A percentile compares a stretch with the other conserved stretches of the same genome.
These are phyloP conservation scores for Cerastoderma edule DNA, from an alignment of 2,888 invertebrate genomes.

Conservation along the genomic window DNA sequence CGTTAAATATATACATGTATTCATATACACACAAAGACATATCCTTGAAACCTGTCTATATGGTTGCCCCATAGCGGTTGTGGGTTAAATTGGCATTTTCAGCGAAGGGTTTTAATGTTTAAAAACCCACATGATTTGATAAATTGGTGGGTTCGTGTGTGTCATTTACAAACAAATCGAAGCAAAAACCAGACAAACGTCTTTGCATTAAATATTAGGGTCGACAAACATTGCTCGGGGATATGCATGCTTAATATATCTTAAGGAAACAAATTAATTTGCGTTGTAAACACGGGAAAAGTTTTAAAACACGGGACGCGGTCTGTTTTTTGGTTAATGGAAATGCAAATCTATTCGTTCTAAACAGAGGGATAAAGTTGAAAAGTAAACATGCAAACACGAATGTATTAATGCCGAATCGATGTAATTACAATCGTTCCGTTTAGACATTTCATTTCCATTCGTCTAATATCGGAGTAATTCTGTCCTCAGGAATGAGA, in stretches of 20 bases:
- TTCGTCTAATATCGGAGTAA: background rate
- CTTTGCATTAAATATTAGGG: constrained; percentile 58
- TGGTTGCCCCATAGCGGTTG: too few relatives aligned
- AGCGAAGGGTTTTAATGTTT: background rate
- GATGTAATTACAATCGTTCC: constrained; percentile 15
- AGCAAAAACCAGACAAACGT: constrained; percentile 50
- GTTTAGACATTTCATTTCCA: constrained; percentile 21
- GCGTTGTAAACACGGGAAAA: constrained; percentile 61
- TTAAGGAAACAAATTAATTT: constrained; percentile 62
- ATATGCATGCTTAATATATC: constrained; percentile 60
- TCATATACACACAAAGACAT: too few relatives aligned
- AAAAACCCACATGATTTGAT: constrained; percentile 23
- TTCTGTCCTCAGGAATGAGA: too few relatives aligned
- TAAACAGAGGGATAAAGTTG: constrained; percentile 51
- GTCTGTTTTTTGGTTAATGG: constrained; percentile 47
- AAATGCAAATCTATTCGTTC: constrained; percentile 53
- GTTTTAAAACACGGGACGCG: constrained; percentile 50
- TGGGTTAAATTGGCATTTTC: too few relatives aligned
- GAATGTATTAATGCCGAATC: constrained; percentile 14
- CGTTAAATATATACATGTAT: too few relatives aligned
- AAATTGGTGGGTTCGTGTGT: constrained; percentile 39
- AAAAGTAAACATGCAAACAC: constrained; percentile 50
- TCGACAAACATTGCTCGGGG: constrained; percentile 56
- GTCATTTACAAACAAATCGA: constrained; percentile 52
- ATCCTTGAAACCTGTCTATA: too few relatives aligned